phyloP scores from a whole-genome alignment of 2,113 vertebrate genomes.

The Manacus vitellinus region DNA sequence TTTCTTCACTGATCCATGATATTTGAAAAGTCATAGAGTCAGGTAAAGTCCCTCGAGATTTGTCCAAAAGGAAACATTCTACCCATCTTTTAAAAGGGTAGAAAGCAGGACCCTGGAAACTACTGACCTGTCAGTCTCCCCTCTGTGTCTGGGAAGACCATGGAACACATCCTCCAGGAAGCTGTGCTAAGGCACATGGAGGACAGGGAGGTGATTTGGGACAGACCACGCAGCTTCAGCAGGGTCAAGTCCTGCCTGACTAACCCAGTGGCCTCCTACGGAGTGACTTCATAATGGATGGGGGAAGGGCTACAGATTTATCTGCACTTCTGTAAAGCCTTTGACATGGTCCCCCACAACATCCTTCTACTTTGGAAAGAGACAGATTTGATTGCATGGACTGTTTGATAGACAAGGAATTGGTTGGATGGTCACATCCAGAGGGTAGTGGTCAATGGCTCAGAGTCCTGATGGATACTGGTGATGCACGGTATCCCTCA shows the following conservation, averaged over 20 bases:
- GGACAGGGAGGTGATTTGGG: not conserved
- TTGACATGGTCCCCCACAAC: not conserved
- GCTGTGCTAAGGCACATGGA: not conserved
- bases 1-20: not conserved
- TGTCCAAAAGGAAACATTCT: not conserved
- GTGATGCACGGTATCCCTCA: not conserved
- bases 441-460: not conserved
- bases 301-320: fast-evolving
- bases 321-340: not conserved
- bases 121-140: not conserved
- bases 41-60: not conserved
- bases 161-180: not conserved
- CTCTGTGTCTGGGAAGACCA: not conserved
- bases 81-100: not conserved
- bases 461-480: not conserved
- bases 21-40: not conserved
- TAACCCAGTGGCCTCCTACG: not conserved
- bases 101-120: not conserved
- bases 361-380: not conserved
- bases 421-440: not conserved
- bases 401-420: not conserved
- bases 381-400: not conserved
- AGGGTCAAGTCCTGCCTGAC: not conserved
- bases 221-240: not conserved
- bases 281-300: not conserved